These are phyloP conservation scores for Melanargia galathea DNA, from an alignment of 2,888 invertebrate genomes.

Conservation along the genomic window DNA sequence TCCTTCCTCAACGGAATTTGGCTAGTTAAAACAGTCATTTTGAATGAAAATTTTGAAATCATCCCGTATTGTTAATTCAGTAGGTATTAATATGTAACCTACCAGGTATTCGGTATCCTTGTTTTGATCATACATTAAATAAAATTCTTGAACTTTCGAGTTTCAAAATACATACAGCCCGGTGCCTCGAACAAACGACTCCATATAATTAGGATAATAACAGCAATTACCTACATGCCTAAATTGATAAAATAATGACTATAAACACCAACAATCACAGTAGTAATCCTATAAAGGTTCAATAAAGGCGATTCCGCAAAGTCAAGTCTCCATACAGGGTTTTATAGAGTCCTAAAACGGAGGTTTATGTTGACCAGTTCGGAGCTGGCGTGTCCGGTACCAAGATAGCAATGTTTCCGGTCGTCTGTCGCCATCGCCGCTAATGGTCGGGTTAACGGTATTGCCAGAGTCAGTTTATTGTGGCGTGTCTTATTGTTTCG, in stretches of 20 bases:
- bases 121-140: background rate
- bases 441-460: conserved; percentile 20
- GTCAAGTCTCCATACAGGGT: conserved; percentile 5
- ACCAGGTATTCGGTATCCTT: background rate
- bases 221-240: background rate
- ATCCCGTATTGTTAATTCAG: background rate
- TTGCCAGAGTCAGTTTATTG: conserved; percentile 1
- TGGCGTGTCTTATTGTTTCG: background rate
- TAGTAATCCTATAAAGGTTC: background rate
- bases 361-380: conserved; percentile 10
- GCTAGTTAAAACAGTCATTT: no score
- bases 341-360: conserved; percentile 15
- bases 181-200: background rate
- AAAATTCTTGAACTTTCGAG: background rate
- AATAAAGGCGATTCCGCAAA: conserved; percentile 17
- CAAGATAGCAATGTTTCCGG: conserved; percentile 29
- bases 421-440: conserved; percentile 15
- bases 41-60: background rate
- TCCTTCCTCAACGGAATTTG: no score
- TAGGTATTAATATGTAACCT: no score
- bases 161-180: background rate
- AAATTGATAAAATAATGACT: conserved; percentile 5
- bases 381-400: conserved; percentile 20
- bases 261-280: conserved; percentile 14
- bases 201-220: conserved; percentile 13